Evolutionary conservation across 92 coral and sea anemone genomes (phyloP).

Genomic region (Bergia puertoricense): DNA sequence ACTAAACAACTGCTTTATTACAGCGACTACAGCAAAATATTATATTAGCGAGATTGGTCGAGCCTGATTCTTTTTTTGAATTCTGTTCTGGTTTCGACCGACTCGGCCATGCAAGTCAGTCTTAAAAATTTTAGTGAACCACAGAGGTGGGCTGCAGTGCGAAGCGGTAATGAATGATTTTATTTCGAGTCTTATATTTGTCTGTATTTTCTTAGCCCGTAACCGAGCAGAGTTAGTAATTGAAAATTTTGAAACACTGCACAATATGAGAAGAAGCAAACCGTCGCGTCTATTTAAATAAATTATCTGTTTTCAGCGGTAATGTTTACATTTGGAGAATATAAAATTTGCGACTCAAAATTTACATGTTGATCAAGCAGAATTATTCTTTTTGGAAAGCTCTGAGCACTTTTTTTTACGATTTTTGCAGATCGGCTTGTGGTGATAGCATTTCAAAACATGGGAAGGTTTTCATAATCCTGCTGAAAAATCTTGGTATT

Average conservation of each 20-base stretch:
- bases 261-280: not conserved
- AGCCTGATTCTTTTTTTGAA: not conserved
- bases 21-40: not conserved
- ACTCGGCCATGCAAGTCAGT: not conserved
- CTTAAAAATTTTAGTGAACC: not conserved
- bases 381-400: not conserved
- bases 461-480: not conserved
- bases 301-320: not conserved
- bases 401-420: not conserved
- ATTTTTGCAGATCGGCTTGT: not conserved
- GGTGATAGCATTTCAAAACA: not conserved
- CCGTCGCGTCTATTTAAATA: conserved; percentile 4
- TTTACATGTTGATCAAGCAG: not conserved
- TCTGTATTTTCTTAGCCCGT: not conserved
- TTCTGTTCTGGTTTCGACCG: not conserved
- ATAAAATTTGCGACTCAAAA: not conserved
- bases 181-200: too few relatives aligned
- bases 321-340: conserved; percentile 12
- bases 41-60: not conserved
- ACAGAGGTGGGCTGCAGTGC: not conserved
- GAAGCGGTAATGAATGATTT: not conserved
- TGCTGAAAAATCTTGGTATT: not conserved
- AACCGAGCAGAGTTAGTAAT: not conserved
- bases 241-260: not conserved
- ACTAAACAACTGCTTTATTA: not conserved